Percentiles rank a stretch among this genome's conserved stretches.
Evolutionary conservation across 2,888 invertebrate species (phyloP).

Genomic region (Hyalella azteca): DNA sequence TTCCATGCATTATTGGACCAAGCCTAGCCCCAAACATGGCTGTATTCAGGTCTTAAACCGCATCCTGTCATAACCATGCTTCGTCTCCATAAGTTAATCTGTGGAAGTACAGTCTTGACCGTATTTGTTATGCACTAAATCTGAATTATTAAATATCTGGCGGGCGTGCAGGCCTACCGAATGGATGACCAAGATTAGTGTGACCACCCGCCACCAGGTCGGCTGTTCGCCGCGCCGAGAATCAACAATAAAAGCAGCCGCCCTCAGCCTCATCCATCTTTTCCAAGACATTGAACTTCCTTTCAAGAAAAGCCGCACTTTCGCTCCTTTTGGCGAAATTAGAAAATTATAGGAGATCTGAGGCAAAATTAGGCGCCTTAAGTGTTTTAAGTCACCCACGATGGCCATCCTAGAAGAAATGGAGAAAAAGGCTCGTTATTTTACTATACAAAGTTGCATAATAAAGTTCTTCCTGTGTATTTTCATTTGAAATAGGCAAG

Average conservation of each 20-base stretch:
- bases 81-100: too few relatives aligned
- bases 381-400: not conserved
- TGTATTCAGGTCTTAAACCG: too few relatives aligned
- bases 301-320: slow-evolving; percentile 5
- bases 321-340: not conserved
- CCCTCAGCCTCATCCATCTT: slow-evolving; percentile 24
- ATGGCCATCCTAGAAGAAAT: too few relatives aligned
- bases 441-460: too few relatives aligned
- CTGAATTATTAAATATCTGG: not conserved
- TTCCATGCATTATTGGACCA: too few relatives aligned
- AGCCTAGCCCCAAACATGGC: too few relatives aligned
- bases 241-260: slow-evolving; percentile 33
- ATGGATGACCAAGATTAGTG: slow-evolving; percentile 23
- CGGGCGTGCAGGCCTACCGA: not conserved
- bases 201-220: not conserved
- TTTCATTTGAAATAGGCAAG: too few relatives aligned
- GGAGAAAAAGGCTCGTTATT: too few relatives aligned
- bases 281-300: slow-evolving; percentile 36
- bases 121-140: not conserved
- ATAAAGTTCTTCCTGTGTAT: too few relatives aligned
- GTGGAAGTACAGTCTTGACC: too few relatives aligned
- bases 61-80: too few relatives aligned
- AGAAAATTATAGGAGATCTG: not conserved
- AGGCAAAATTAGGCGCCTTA: slow-evolving; percentile 7
- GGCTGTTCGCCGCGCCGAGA: not conserved